Base-by-base conservation (phyloP, 2,888 invertebrate genomes). In the Orthonychiurus folsomi region DNA sequence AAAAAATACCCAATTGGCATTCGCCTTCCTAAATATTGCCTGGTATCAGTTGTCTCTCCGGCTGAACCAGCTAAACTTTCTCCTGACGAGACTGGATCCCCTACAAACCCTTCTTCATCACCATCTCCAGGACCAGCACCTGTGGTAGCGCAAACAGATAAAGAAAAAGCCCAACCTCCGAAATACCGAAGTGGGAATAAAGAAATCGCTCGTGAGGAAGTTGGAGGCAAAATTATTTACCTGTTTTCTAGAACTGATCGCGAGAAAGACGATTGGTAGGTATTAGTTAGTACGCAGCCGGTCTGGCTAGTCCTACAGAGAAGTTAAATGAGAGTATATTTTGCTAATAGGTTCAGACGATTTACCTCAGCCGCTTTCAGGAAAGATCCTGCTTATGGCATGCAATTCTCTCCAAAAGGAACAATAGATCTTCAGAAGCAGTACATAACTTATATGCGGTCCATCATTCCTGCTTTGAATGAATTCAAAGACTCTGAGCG, bases 1-100 rank as follows among this genome's bases (percentile, higher is more conserved):
- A 90, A 93, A 77, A 93, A 93, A 77, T 94, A 93, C 78, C 94
- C 94, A 0, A 89, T 94, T 73, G 89, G 89, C 76, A 80, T 93
- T 50, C 77, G 77, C 50, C 76, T 81, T 50, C 75, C 77, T 1
- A 76, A 75, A 57, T 75, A 75, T 23, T 74, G 76, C 52, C 61
- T 73, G n/a, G 66, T 69, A 28, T 60, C 63, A 61, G 71, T 28
- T 79, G 73, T 50, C 64, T 52, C 37, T 73, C 75, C 1, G 78
- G 79, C 25, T 78, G 76, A 62, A 81, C 78, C 78, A 56, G 73
- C 68, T 68, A n/a, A n/a, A n/a, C n/a, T n/a, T n/a, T 73, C 70
- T 57, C 75, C 67, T 69, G 80, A 75, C 67, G 79, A 75, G 74
- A 80, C 74, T 63, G 54, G 23, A 56, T 52, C 56, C 9, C 12